phyloP scores from a whole-genome alignment of 2,113 vertebrate genomes.

The Pelecanus crispus region DNA sequence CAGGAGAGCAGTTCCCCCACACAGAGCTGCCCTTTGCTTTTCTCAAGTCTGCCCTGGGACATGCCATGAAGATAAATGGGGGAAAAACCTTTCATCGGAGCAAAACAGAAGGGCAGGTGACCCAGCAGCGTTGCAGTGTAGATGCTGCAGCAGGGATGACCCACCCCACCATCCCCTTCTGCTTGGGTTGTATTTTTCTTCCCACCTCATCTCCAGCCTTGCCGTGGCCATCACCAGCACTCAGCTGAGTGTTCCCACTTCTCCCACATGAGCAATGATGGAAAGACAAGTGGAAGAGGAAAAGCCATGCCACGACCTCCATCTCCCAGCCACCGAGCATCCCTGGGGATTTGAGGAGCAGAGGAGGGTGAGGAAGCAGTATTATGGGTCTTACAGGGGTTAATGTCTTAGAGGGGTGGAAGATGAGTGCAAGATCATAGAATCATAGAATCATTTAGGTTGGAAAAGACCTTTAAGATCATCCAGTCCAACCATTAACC shows the following conservation, averaged over 20 bases:
- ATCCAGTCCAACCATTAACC: too few relatives aligned
- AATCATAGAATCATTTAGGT: too few relatives aligned
- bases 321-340: not conserved
- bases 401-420: not conserved
- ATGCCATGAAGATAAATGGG: not conserved
- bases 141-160: not conserved
- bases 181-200: not conserved
- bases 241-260: not conserved
- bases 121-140: fast-evolving
- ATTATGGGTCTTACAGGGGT: not conserved
- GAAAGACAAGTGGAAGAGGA: not conserved
- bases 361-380: not conserved
- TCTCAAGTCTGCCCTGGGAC: not conserved
- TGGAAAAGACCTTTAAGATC: too few relatives aligned
- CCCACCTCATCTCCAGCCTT: not conserved
- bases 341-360: not conserved
- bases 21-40: not conserved
- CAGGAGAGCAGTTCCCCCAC: not conserved
- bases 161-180: not conserved
- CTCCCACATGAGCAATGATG: not conserved
- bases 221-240: fast-evolving
- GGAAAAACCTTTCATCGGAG: not conserved
- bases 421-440: not conserved
- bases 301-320: not conserved
- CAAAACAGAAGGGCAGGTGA: not conserved